phyloP scores from a whole-genome alignment of 1,140 invertebrate genomes.

The Stegodyphus mimosarum region DNA sequence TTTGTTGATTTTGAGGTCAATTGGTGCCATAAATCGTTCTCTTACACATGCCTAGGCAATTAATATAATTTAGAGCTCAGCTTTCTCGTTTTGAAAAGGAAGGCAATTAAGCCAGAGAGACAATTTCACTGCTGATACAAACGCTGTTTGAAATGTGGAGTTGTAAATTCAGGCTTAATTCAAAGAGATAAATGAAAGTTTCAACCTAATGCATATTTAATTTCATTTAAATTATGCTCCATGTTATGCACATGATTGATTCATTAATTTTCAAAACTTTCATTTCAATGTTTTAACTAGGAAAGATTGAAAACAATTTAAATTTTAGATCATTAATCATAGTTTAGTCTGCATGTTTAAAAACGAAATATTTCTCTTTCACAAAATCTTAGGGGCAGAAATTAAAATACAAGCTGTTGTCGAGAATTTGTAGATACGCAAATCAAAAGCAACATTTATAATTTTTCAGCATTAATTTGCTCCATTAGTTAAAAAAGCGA shows the following conservation, averaged over 20 bases:
- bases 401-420: too few species aligned
- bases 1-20: constrained; percentile 43
- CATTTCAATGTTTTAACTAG: not conserved
- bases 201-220: not conserved
- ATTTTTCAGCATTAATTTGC: too few species aligned
- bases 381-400: too few species aligned
- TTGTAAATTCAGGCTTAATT: not conserved
- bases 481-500: too few species aligned
- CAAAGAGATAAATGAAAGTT: not conserved
- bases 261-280: not conserved
- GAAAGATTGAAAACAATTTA: not conserved
- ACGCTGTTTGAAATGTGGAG: too few species aligned
- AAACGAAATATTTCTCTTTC: too few species aligned
- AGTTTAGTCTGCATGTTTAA: too few species aligned
- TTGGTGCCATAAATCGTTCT: constrained; percentile 10
- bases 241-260: not conserved
- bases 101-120: too few species aligned
- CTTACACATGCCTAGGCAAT: not conserved
- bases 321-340: not conserved
- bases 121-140: too few species aligned
- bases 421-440: too few species aligned
- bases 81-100: too few species aligned
- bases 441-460: too few species aligned
- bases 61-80: not conserved
- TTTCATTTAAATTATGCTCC: not conserved